Evolutionary conservation across 1,140 invertebrate species (phyloP).

Genomic region (Apis dorsata): DNA sequence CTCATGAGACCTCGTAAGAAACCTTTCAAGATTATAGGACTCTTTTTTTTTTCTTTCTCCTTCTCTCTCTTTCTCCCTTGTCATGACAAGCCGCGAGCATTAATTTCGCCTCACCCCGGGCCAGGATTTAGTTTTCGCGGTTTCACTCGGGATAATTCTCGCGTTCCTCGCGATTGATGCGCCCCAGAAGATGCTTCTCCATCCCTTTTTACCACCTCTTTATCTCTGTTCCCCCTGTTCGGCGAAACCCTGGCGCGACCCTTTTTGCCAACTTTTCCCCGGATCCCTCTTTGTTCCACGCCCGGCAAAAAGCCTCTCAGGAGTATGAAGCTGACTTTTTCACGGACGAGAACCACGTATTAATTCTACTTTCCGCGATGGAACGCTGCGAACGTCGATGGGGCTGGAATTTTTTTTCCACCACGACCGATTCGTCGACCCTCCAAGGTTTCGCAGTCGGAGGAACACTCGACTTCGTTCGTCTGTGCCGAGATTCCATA

Average conservation of each 20-base stretch:
- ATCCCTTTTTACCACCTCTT: not conserved
- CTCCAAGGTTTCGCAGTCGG: no score
- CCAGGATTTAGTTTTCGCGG: constrained; percentile 38
- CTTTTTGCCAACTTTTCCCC: constrained; percentile 16
- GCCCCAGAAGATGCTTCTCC: constrained; percentile 2
- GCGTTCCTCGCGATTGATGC: constrained; percentile 43
- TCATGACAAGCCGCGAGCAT: constrained; percentile 42
- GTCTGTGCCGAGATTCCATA: no score
- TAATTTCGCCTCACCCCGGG: constrained; percentile 44
- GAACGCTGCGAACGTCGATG: constrained; percentile 22
- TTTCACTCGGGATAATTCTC: constrained; percentile 28
- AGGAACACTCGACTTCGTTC: no score
- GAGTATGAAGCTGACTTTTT: constrained; percentile 37
- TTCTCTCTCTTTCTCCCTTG: not conserved
- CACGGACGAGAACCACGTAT: constrained; percentile 11
- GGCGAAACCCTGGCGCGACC: not conserved
- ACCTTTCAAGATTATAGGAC: constrained; percentile 61
- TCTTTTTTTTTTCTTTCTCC: not conserved
- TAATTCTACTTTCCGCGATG: constrained; percentile 29
- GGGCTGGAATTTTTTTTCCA: not conserved
- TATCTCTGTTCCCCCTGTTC: no score
- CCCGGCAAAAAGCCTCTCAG: constrained; percentile 40
- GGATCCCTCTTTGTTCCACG: constrained; percentile 7
- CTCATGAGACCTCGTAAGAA: constrained; percentile 44
- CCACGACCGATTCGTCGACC: not conserved